These are phyloP conservation scores for Nymphalis polychloros DNA, from an alignment of 2,888 invertebrate species.

Conservation along the genomic window DNA sequence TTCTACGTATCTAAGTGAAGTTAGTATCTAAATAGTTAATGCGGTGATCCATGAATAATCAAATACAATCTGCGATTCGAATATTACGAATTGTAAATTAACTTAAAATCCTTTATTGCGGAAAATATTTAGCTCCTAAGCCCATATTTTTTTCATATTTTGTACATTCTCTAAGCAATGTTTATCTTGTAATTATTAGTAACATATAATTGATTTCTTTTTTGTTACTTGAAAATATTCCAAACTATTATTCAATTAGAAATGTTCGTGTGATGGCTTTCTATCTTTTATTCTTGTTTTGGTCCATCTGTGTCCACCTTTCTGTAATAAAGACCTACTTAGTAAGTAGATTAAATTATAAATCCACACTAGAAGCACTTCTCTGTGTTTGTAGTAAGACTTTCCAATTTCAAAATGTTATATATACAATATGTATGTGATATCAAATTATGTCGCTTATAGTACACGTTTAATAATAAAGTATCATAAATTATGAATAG, in stretches of 20 bases:
- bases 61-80: slow-evolving; percentile 1
- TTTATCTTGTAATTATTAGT: no score
- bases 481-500: slow-evolving; percentile 20
- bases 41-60: slow-evolving; percentile 33
- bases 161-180: no score
- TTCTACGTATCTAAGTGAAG: slow-evolving; percentile 38
- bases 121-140: no score
- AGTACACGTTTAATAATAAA: slow-evolving; percentile 1
- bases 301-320: no score
- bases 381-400: background rate
- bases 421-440: background rate
- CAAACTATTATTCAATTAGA: no score
- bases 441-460: slow-evolving; percentile 2
- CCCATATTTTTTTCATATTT: no score
- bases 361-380: background rate
- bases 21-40: slow-evolving; percentile 40
- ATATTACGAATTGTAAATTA: background rate
- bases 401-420: background rate
- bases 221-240: no score
- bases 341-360: background rate
- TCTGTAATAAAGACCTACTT: no score
- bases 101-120: no score
- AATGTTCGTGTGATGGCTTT: no score
- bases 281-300: no score
- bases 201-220: no score